These are phyloP conservation scores for Rallus crepitans DNA, from an alignment of 2,797 vertebrate species.

Conservation along the genomic window DNA sequence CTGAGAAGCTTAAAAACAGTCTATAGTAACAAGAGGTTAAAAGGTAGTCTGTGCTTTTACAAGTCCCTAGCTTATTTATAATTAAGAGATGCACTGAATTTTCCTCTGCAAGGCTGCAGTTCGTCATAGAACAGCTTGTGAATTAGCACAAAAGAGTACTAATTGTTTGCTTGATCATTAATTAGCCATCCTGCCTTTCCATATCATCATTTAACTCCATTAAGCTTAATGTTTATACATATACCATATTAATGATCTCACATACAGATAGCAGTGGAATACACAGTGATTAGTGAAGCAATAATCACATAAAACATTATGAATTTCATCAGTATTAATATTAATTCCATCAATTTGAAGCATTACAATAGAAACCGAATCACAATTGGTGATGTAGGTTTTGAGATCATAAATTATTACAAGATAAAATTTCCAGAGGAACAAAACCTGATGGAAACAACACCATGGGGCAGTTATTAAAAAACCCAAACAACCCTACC, in stretches of 20 bases:
- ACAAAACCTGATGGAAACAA: not conserved
- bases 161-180: constrained; percentile 49
- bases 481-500: rapidly evolving
- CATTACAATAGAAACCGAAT: not conserved
- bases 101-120: constrained; percentile 17
- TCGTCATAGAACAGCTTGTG: constrained; percentile 37
- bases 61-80: constrained; percentile 14
- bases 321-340: constrained; percentile 9
- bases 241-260: not conserved
- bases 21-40: constrained; percentile 11
- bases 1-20: constrained; percentile 1
- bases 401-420: not conserved
- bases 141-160: constrained; percentile 31
- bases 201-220: constrained; percentile 47
- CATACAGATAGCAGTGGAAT: constrained; percentile 18
- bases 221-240: constrained; percentile 50
- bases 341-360: constrained; percentile 4
- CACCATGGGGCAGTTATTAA: not conserved
- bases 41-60: constrained; percentile 23
- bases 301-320: constrained; percentile 22
- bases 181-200: constrained; percentile 8
- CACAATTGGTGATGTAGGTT: not conserved
- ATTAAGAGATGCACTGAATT: constrained; percentile 12
- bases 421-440: not conserved
- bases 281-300: constrained; percentile 16